Evolutionary conservation across 2,888 invertebrate genomes (phyloP).

Genomic region (Diachrysia chrysitis): DNA sequence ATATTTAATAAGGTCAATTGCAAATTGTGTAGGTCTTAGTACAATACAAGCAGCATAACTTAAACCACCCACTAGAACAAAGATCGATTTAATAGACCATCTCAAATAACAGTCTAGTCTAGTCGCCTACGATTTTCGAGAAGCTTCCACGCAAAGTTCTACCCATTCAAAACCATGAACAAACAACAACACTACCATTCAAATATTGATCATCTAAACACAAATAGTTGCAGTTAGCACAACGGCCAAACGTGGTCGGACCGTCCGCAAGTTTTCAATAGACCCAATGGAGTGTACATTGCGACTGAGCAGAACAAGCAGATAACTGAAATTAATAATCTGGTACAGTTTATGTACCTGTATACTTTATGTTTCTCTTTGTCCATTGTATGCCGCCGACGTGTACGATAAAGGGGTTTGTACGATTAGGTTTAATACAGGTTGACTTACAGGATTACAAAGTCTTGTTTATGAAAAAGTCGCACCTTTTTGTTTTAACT

Average conservation of each 20-base stretch:
- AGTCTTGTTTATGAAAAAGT: not conserved
- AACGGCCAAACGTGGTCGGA: constrained; percentile 34
- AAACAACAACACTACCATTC: constrained; percentile 44
- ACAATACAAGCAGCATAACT: not conserved
- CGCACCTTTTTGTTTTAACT: too few species aligned
- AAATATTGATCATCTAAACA: constrained; percentile 53
- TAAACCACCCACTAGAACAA: not conserved
- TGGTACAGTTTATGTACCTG: constrained; percentile 33
- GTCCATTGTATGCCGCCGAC: constrained; percentile 35
- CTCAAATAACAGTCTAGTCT: not conserved
- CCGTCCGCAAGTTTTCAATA: constrained; percentile 54
- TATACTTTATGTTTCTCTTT: constrained; percentile 17
- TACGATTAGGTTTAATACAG: constrained; percentile 17
- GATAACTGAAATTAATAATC: constrained; percentile 57
- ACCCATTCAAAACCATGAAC: constrained; percentile 26
- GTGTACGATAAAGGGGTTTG: constrained; percentile 24
- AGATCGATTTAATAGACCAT: not conserved
- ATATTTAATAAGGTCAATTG: not conserved
- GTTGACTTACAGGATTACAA: not conserved
- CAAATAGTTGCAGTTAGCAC: constrained; percentile 50
- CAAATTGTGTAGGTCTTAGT: not conserved
- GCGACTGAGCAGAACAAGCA: constrained; percentile 53
- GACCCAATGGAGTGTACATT: constrained; percentile 54
- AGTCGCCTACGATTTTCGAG: constrained; percentile 11
- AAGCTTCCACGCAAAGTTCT: constrained; percentile 24